A percentile compares a stretch with the other conserved stretches of the same genome.
These are phyloP conservation scores for Altica lythri DNA, from an alignment of 2,888 invertebrate species.

Conservation along the genomic window DNA sequence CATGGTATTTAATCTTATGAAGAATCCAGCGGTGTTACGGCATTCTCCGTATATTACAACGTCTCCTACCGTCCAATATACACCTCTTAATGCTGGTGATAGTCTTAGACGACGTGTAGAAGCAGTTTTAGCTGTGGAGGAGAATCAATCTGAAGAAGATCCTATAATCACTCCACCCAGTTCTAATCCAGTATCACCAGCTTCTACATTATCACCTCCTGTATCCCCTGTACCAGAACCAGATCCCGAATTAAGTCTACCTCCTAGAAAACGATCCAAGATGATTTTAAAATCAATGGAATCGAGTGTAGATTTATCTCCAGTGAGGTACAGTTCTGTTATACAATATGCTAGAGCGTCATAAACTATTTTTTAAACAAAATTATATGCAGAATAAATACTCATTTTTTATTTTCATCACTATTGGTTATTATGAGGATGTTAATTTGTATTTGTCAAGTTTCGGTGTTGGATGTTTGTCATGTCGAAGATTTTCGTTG, in stretches of 20 bases:
- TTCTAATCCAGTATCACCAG: constrained; percentile 63
- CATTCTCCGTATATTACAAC: constrained; percentile 52
- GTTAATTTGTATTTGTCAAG: too few relatives aligned
- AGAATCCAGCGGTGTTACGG: constrained; percentile 46
- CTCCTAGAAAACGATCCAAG: constrained; percentile 77
- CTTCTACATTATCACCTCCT: constrained; percentile 50
- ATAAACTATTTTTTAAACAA: constrained; percentile 47
- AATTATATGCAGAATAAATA: constrained; percentile 6
- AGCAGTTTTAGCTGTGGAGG: constrained; percentile 64
- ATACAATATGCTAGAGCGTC: constrained; percentile 83
- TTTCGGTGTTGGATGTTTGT: too few relatives aligned
- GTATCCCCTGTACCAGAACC: constrained; percentile 54
- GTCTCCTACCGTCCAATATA: constrained; percentile 47
- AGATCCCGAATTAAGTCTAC: constrained; percentile 68
- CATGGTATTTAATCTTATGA: constrained; percentile 52
- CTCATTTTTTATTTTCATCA: too few relatives aligned
- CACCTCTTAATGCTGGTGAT: constrained; percentile 58
- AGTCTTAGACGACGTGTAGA: constrained; percentile 67
- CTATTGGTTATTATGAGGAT: too few relatives aligned
- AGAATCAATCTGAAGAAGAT: constrained; percentile 60
- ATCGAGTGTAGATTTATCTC: constrained; percentile 47
- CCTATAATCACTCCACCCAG: constrained; percentile 64
- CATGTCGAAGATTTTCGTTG: too few relatives aligned
- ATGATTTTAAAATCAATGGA: constrained; percentile 75
- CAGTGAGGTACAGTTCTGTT: constrained; percentile 68